Conservation (phyloP, 2,797 vertebrate genomes). For the Cossypha niveicapilla region DNA sequence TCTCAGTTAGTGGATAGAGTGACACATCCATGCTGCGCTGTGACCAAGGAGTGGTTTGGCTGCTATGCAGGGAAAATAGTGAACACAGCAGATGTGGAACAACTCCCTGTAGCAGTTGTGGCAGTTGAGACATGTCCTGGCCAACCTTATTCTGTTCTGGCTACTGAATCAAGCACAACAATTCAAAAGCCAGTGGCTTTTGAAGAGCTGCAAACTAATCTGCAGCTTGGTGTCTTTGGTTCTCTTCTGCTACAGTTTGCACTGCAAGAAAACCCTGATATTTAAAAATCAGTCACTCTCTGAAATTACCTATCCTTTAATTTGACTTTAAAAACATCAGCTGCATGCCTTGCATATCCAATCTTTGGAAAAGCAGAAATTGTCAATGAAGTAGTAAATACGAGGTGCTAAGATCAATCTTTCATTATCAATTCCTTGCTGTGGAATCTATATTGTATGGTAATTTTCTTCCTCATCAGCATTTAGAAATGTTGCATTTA, state of each 20-base stretch:
- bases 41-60: not conserved
- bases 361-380: not conserved
- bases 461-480: not conserved
- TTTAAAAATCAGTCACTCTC: not conserved
- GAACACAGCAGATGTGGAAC: not conserved
- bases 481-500: conserved; percentile 7
- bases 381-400: not conserved
- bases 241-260: not conserved
- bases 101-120: not conserved
- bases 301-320: not conserved
- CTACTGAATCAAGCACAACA: not conserved
- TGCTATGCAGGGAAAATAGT: not conserved
- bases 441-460: not conserved
- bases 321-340: not conserved
- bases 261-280: not conserved
- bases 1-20: not conserved
- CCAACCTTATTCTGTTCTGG: not conserved
- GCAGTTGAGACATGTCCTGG: not conserved
- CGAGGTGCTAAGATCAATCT: not conserved
- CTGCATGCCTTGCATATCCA: not conserved
- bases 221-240: not conserved
- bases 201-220: not conserved
- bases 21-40: not conserved
- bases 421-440: not conserved
- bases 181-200: not conserved